Evolutionary conservation across 2,113 vertebrate species (phyloP), one percentile per base, ranked within the genome.

Genomic region (Notothenia rossii): DNA sequence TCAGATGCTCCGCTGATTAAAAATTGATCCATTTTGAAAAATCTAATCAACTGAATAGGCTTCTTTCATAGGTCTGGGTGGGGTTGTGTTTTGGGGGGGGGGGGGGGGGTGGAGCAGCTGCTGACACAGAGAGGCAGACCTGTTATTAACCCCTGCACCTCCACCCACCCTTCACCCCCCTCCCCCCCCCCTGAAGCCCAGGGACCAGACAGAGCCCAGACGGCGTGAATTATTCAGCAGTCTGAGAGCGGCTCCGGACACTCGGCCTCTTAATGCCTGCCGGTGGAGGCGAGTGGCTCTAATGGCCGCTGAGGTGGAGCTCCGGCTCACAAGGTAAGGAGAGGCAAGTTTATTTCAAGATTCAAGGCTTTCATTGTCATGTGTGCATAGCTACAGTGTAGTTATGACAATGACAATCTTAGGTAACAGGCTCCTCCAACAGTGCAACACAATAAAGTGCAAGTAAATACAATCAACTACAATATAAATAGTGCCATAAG

Each of bases 1-100:
- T 99, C 97, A 98, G 97, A 98, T 99, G 98, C 97, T 98, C 96
- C 95, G 95, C 97, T 99, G 98, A 99, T 99, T 99, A 99, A 99
- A 99, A 99, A 99, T 99, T 99, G 98, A 99, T 99, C 97, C 97
- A 97, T 98, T 99, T 98, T 95, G 92, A 96, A 99, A 98, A 99
- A 98, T 98, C 97, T 98, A 99, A 99, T 99, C 98, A 99, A 97
- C 96, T 92, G 97, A 97, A 97, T 97, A 97, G 97, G 97, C 98
- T 97, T 97, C 96, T 97, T 98, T 98, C 96, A 97, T 97, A 97
- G 90, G 94, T 95, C 36, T 95, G 88, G 89, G 89, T 81, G 86
- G 91, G 73, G 89, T 69, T 83, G 86, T 58, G 75, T n/a, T n/a
- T n/a, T n/a, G n/a, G n/a, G n/a, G n/a, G n/a, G n/a, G n/a, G n/a